Percentiles rank a stretch among this genome's conserved stretches.
Evolutionary conservation across 2,797 vertebrate genomes (phyloP).

Genomic region (Bufotes viridis): DNA sequence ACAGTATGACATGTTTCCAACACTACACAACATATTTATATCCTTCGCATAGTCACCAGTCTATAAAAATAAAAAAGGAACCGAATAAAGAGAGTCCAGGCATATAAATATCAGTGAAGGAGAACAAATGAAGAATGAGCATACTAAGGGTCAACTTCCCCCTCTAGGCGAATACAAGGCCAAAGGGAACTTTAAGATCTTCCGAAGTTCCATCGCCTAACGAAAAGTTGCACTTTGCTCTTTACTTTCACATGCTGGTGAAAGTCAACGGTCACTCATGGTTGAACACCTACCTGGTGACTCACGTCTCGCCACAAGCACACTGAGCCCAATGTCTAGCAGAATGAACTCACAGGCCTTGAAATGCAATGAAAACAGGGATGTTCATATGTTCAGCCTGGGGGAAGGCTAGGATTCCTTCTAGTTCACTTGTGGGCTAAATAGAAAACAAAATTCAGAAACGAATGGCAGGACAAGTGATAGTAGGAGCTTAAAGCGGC

Average conservation of each 20-base stretch:
- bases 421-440: constrained; percentile 55
- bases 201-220: constrained; percentile 62
- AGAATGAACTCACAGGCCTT: constrained; percentile 67
- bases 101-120: background rate
- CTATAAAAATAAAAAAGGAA: background rate
- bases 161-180: background rate
- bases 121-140: background rate
- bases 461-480: background rate
- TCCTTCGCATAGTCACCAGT: background rate
- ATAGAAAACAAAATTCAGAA: background rate
- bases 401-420: constrained; percentile 55
- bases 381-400: constrained; percentile 64
- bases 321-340: constrained; percentile 63
- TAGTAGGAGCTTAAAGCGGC: background rate
- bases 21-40: background rate
- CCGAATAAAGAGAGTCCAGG: background rate
- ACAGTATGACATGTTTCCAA: background rate
- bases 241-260: constrained; percentile 64
- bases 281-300: constrained; percentile 72
- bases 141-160: background rate
- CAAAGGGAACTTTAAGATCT: constrained; percentile 62
- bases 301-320: constrained; percentile 69
- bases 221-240: constrained; percentile 66
- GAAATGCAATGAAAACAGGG: constrained; percentile 65
- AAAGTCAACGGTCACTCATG: constrained; percentile 68